A percentile compares a stretch with the other conserved stretches of the same genome.
These are phyloP conservation scores for Spisula solida DNA, from an alignment of 2,888 invertebrate species.

Conservation along the genomic window DNA sequence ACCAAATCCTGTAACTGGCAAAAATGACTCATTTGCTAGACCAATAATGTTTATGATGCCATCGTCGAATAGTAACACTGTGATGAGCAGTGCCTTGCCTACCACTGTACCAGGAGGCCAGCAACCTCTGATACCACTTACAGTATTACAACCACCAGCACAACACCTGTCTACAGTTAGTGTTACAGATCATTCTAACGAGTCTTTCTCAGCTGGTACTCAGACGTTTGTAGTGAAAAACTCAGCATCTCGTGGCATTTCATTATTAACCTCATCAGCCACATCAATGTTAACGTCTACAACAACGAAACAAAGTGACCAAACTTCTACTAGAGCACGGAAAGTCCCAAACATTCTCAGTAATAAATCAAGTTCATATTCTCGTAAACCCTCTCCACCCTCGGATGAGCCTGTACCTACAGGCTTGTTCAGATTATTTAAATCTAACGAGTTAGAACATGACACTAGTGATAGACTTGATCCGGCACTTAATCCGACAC, in stretches of 20 bases:
- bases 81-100: neutral
- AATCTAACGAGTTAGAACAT: neutral
- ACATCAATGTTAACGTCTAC: neutral
- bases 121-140: constrained; percentile 13
- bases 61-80: neutral
- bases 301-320: neutral
- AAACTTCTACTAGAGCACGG: neutral
- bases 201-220: neutral
- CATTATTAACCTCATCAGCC: neutral
- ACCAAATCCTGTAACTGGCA: neutral
- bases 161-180: neutral
- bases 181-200: neutral
- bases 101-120: neutral
- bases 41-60: constrained; percentile 42
- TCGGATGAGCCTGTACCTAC: constrained; percentile 44
- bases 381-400: constrained; percentile 11
- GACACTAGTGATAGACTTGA: neutral
- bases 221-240: neutral
- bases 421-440: constrained; percentile 48
- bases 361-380: neutral
- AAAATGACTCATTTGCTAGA: neutral
- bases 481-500: too few relatives aligned
- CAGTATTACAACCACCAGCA: neutral
- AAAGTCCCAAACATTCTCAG: constrained; percentile 33
- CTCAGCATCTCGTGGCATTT: neutral